Evolutionary conservation across 2,113 vertebrate genomes (phyloP).

Genomic region (Narcine bancroftii): DNA sequence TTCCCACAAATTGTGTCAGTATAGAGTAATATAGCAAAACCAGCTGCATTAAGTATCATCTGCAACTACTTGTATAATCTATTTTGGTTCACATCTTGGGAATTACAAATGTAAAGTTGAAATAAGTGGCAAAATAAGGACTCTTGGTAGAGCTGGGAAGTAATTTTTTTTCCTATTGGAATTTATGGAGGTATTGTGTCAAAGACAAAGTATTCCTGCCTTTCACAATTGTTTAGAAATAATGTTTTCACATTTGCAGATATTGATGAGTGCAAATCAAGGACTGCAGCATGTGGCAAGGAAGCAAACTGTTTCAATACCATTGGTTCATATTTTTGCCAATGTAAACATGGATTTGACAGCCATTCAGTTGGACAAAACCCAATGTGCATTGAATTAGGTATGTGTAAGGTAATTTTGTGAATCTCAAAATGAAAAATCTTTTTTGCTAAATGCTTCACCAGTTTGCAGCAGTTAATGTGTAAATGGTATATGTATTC

Average conservation of each 20-base stretch:
- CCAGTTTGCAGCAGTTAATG: not conserved
- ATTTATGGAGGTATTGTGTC: not conserved
- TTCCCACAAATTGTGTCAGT: not conserved
- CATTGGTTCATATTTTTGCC: conserved; percentile 57
- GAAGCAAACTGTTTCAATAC: conserved; percentile 58
- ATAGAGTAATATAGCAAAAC: not conserved
- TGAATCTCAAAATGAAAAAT: not conserved
- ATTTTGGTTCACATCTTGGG: too few species aligned
- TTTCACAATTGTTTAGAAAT: not conserved
- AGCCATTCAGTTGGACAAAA: conserved; percentile 47
- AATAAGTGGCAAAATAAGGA: not conserved
- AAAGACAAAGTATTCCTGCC: not conserved
- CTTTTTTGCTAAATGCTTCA: not conserved
- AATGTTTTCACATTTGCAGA: conserved; percentile 49
- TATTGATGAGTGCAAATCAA: conserved; percentile 60
- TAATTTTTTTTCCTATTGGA: not conserved
- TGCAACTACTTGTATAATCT: not conserved
- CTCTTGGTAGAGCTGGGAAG: not conserved
- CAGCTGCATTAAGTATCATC: not conserved
- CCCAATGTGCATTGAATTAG: not conserved
- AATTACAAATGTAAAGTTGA: too few species aligned
- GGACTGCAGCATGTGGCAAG: conserved; percentile 54
- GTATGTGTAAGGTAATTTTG: not conserved
- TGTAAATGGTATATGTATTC: not conserved
- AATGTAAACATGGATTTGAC: conserved; percentile 55